Conservation (phyloP, 2,888 invertebrate species). For the Dione vanillae region DNA sequence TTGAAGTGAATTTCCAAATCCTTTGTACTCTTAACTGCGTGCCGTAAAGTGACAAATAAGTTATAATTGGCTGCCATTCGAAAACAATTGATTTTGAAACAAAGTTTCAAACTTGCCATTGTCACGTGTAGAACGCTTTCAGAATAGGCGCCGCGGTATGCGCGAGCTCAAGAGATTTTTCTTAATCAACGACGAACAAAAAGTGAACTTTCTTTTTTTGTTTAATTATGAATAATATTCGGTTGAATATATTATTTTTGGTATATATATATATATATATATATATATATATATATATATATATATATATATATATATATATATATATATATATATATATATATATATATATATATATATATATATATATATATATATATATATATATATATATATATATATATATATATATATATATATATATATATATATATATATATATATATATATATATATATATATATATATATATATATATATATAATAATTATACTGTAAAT, state of each 20-base stretch:
- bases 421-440: too few species aligned
- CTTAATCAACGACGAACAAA: conserved; percentile 39
- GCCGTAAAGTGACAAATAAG: conserved; percentile 53
- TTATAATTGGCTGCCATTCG: conserved; percentile 58
- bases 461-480: too few species aligned
- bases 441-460: too few species aligned
- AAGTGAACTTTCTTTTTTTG: conserved; percentile 37
- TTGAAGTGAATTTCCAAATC: conserved; percentile 44
- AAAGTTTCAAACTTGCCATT: conserved; percentile 49
- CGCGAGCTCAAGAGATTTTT: conserved; percentile 30
- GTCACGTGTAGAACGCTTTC: conserved; percentile 38
- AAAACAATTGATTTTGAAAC: conserved; percentile 54
- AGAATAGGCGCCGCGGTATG: conserved; percentile 37
- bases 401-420: too few species aligned
- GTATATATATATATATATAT: neutral
- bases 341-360: too few species aligned
- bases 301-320: too few species aligned
- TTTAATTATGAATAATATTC: conserved; percentile 25
- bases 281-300: neutral
- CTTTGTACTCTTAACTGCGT: conserved; percentile 51
- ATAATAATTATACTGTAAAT: too few species aligned
- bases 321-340: too few species aligned
- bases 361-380: too few species aligned
- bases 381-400: too few species aligned
- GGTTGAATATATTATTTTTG: conserved; percentile 2